Evolutionary conservation across 2,113 vertebrate species (phyloP), one percentile per base, ranked within the genome.

Genomic region (Eira barbara): DNA sequence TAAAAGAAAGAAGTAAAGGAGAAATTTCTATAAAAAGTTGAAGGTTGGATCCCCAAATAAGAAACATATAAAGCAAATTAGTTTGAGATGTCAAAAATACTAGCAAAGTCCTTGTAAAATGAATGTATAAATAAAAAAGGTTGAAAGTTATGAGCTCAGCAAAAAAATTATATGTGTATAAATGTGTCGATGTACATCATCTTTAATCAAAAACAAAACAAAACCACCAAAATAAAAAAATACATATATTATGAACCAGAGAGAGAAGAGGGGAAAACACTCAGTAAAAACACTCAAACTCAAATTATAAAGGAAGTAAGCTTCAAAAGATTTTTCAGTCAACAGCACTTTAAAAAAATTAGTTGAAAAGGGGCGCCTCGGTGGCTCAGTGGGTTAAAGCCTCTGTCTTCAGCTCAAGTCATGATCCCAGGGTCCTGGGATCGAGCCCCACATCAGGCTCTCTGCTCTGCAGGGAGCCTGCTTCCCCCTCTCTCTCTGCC

Each of bases 91-190:
- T 86, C 39, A 85, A 86, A 61, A 83, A 80, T 29, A 49, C 27
- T 81, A 89, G n/a, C 79, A 79, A 96, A 94, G 36, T 80, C 18
- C 49, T 95, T 27, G 92, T 87, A 83, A 94, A 92, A 94, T 88
- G 61, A 91, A 36, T 76, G 14, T n/a, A 86, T 61, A 17, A 71
- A 49, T 25, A 91, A 36, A 47, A 96, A 79, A 21, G 20, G 45
- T 36, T 83, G 4, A 89, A 95, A 95, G 39, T 47, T 94, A 29
- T 31, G 92, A 91, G 61, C 18, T 93, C 59, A 91, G 31, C 55
- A 92, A 71, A 96, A 34, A 89, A 36, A 11, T 36, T 11, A 69
- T 55, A 25, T 45, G 34, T 42, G n/a, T 59, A 36, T 21, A 31
- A 3, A 39, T 49, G 25, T 80, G 11, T 55, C 31, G 27, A 7